Conservation (phyloP, 2,797 vertebrate genomes). For the Premnoplex brunnescens region DNA sequence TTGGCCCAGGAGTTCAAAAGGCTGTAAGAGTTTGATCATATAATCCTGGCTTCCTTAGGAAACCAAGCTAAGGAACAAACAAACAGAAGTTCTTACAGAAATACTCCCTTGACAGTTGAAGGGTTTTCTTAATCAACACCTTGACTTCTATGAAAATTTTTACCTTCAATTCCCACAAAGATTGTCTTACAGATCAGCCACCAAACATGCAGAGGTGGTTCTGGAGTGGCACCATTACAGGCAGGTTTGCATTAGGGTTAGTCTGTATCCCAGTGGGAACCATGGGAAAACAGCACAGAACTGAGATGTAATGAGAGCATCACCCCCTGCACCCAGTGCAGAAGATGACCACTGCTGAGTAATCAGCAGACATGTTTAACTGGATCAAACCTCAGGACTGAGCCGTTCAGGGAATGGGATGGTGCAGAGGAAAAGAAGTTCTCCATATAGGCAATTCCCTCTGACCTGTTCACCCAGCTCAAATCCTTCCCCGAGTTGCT, state of each 20-base stretch:
- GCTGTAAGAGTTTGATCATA: conserved; percentile 63
- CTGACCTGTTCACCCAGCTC: not conserved
- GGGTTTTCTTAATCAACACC: conserved; percentile 33
- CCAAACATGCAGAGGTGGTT: not conserved
- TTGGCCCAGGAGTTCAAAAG: conserved; percentile 62
- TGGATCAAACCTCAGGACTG: not conserved
- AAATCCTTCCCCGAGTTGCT: not conserved
- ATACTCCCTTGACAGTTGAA: not conserved
- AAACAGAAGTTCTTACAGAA: conserved; percentile 46
- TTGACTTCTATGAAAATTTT: conserved; percentile 13
- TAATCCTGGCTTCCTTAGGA: conserved; percentile 63
- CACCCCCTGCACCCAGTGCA: not conserved
- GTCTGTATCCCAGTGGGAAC: not conserved
- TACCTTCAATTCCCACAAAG: conserved; percentile 50
- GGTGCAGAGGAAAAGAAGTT: not conserved
- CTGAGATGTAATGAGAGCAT: not conserved
- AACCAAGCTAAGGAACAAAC: conserved; percentile 62
- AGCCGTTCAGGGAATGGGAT: not conserved
- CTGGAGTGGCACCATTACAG: not conserved
- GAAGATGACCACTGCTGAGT: not conserved
- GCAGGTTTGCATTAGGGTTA: not conserved
- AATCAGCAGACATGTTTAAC: not conserved
- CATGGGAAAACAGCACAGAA: not conserved
- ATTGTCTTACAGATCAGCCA: conserved; percentile 38
- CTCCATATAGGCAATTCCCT: not conserved